A percentile compares a stretch with the other conserved stretches of the same genome.
These are phyloP conservation scores for Drosophila cardini DNA, from an alignment of 1,140 invertebrate species.

Conservation along the genomic window DNA sequence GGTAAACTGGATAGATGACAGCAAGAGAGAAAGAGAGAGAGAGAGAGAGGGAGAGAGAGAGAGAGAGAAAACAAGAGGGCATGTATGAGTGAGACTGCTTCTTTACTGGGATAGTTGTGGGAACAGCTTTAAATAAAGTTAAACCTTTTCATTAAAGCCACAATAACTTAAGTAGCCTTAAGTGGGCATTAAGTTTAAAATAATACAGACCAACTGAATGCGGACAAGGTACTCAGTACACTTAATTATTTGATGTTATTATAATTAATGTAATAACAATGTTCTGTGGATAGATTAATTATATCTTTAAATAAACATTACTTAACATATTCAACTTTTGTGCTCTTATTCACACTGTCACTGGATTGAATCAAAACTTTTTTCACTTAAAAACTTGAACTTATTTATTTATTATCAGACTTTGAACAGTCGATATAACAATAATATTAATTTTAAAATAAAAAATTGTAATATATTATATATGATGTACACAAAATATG, in stretches of 20 bases:
- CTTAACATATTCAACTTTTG: too few relatives aligned
- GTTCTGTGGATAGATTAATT: too few relatives aligned
- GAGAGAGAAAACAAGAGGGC: too few relatives aligned
- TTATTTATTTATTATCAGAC: too few relatives aligned
- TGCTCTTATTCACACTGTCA: too few relatives aligned
- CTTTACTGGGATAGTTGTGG: background rate
- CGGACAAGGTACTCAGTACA: background rate
- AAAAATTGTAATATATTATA: too few relatives aligned
- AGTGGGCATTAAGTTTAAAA: constrained; percentile 9
- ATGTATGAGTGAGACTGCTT: background rate
- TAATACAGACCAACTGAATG: background rate
- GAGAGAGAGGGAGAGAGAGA: background rate
- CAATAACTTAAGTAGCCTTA: constrained; percentile 33
- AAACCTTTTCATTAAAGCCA: background rate
- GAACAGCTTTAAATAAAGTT: background rate
- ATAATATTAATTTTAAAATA: too few relatives aligned
- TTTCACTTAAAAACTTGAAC: too few relatives aligned
- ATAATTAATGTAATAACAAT: background rate
- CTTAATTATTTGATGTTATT: background rate
- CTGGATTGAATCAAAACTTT: too few relatives aligned
- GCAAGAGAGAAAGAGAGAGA: background rate
- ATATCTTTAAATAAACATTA: too few relatives aligned
- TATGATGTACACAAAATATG: too few relatives aligned
- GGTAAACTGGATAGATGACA: background rate
- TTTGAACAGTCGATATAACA: too few relatives aligned